Evolutionary conservation across 2,888 invertebrate genomes (phyloP), one percentile per base, ranked within the genome.

Genomic region (Eupithecia tripunctaria): DNA sequence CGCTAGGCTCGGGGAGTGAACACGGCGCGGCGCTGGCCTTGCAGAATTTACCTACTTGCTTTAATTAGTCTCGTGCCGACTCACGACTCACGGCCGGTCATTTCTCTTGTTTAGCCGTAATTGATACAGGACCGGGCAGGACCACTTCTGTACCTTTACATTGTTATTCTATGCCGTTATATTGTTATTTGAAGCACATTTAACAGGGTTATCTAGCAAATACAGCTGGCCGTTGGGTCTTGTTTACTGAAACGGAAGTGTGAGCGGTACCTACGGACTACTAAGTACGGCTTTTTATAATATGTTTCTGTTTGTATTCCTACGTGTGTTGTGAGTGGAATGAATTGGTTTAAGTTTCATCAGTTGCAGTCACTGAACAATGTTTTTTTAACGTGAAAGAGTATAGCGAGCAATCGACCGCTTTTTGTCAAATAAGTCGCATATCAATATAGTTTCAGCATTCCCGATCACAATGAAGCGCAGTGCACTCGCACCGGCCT

Each of bases 71-170:
- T 86, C 84, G 89, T 89, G 92, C 91, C 90, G 87, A 91, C 89
- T 91, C 90, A 91, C 90, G 87, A 91, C 89, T 91, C 90, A 91
- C 88, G 85, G 88, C 67, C 84, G 90, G 90, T 89, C 88, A 92
- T 94, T 93, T 94, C 93, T 94, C 93, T 93, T 94, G 89, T 92
- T 93, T 93, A 94, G 89, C 84, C 87, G 89, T 93, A 93, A 93
- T 93, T 93, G 93, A 93, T 92, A 92, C 90, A 91, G 91, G 91
- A 91, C 82, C 83, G 29, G 25, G 60, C n/a, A n/a, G n/a, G 62
- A 4, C 4, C 36, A 63, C 62, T 63, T 21, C 36, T 63, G 2
- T 60, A n/a, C 62, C n/a, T 32, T 21, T 56, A 12, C 14, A 25
- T 25, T 56, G 32, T n/a, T n/a, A 36, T 63, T n/a, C n/a, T 32